phyloP scores from a whole-genome alignment of 2,888 invertebrate species.

The Caenorhabditis sinica region DNA sequence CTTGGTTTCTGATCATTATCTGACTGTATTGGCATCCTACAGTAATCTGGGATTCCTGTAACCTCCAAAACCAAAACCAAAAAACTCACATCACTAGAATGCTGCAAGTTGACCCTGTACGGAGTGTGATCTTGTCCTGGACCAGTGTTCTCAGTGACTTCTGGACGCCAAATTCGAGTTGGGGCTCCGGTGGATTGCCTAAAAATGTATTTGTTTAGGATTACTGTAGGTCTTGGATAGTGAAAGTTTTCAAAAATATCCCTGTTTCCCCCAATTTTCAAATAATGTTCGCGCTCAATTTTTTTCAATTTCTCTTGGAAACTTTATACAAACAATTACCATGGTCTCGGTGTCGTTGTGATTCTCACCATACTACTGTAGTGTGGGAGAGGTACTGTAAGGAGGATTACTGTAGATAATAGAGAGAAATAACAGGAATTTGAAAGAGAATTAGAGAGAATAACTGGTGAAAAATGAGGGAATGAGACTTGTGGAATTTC shows the following conservation, averaged over 20 bases:
- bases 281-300: too few species aligned
- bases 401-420: constrained; percentile 1
- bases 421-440: not conserved
- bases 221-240: not conserved
- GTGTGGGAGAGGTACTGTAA: not conserved
- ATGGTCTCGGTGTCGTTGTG: constrained; percentile 73
- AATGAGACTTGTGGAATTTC: not conserved
- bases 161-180: constrained; percentile 76
- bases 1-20: not conserved
- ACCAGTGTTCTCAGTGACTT: constrained; percentile 72
- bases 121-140: constrained; percentile 64
- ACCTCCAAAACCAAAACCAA: too few species aligned
- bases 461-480: not conserved
- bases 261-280: too few species aligned
- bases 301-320: too few species aligned
- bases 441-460: not conserved
- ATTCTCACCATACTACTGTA: constrained; percentile 68
- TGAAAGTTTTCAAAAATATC: too few species aligned
- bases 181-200: constrained; percentile 68
- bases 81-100: constrained; percentile 66
- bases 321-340: too few species aligned
- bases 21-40: not conserved
- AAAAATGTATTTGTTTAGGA: constrained; percentile 18
- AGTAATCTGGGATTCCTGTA: not conserved
- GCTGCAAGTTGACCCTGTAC: constrained; percentile 69